Conservation (phyloP, 2,888 invertebrate genomes). For the Mythimna vitellina region DNA sequence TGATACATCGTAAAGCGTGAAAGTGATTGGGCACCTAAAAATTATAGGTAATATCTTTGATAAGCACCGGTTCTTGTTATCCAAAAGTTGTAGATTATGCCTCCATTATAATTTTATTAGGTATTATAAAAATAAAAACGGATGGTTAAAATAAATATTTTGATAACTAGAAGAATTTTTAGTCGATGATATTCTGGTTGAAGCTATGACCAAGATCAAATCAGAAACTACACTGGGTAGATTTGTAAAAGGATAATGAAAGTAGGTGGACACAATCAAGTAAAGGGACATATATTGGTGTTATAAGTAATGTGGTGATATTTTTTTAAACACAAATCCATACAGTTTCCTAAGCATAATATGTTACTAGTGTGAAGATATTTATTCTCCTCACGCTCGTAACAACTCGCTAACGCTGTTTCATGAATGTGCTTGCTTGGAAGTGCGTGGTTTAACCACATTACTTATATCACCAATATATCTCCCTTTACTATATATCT, state of each 20-base stretch:
- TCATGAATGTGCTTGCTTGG: too few relatives aligned
- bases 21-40: slow-evolving; percentile 4
- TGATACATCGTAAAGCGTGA: slow-evolving; percentile 36
- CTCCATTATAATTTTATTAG: background rate
- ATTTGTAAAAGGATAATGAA: background rate
- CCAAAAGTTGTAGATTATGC: background rate
- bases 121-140: background rate
- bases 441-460: too few relatives aligned
- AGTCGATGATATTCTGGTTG: background rate
- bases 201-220: background rate
- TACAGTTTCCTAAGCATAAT: too few relatives aligned
- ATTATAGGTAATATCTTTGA: slow-evolving; percentile 4
- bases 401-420: too few relatives aligned
- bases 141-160: background rate
- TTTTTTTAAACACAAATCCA: too few relatives aligned
- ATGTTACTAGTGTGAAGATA: too few relatives aligned
- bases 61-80: background rate
- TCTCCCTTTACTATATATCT: too few relatives aligned
- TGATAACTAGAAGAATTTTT: background rate
- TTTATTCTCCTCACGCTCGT: too few relatives aligned
- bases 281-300: too few relatives aligned
- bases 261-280: background rate
- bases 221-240: slow-evolving; percentile 1
- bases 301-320: too few relatives aligned
- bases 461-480: too few relatives aligned